These are phyloP conservation scores for Argyra leucocephala DNA, from an alignment of 2,888 invertebrate genomes.

Conservation along the genomic window DNA sequence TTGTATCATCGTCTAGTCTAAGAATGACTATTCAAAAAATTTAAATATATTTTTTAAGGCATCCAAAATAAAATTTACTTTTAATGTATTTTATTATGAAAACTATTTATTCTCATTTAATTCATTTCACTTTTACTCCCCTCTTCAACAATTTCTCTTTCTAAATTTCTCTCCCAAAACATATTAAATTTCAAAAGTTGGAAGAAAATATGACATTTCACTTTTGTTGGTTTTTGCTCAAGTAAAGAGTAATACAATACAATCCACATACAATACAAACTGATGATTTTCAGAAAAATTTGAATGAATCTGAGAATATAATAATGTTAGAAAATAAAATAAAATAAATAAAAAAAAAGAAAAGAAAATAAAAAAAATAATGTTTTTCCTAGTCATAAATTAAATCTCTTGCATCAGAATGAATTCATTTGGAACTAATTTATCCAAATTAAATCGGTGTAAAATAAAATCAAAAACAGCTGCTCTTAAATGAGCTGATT, in stretches of 20 bases:
- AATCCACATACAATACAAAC: too few relatives aligned
- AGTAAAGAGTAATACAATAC: too few relatives aligned
- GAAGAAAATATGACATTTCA: too few relatives aligned
- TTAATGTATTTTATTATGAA: not conserved
- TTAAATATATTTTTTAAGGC: too few relatives aligned
- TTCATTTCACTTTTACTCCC: too few relatives aligned
- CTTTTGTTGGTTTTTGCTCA: too few relatives aligned
- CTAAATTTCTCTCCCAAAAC: too few relatives aligned
- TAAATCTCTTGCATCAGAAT: not conserved
- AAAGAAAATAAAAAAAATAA: not conserved
- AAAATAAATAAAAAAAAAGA: not conserved
- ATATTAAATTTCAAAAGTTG: too few relatives aligned
- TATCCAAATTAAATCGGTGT: slow-evolving; percentile 1
- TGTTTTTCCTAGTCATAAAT: not conserved
- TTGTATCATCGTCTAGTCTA: not conserved
- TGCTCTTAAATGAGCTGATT: not conserved
- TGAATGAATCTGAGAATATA: too few relatives aligned
- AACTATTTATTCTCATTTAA: not conserved
- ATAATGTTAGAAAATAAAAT: too few relatives aligned
- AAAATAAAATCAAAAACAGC: slow-evolving; percentile 4
- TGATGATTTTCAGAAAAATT: too few relatives aligned
- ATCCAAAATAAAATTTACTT: too few relatives aligned
- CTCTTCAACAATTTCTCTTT: not conserved
- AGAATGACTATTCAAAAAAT: not conserved
- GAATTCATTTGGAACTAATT: slow-evolving; percentile 3